phyloP scores from a whole-genome alignment of 2,888 invertebrate species.

The Caenorhabditis afra region DNA sequence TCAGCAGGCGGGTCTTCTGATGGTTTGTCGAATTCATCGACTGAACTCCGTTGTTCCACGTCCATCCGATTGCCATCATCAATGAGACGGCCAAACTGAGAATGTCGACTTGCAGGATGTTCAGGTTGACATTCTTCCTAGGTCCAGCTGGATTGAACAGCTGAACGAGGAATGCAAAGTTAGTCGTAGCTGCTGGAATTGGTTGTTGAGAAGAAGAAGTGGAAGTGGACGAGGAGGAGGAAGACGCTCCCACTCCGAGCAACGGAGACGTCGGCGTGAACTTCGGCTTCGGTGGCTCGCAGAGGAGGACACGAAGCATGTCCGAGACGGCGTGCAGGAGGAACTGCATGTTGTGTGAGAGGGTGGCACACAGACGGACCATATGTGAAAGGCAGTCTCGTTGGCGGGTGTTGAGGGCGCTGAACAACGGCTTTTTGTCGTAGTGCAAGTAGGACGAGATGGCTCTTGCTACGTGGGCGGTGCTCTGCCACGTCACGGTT shows the following conservation, averaged over 20 bases:
- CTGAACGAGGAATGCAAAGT: slow-evolving; percentile 54
- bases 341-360: slow-evolving; percentile 73
- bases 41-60: slow-evolving; percentile 69
- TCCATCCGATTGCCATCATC: slow-evolving; percentile 77
- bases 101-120: slow-evolving; percentile 78
- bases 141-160: slow-evolving; percentile 54
- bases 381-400: slow-evolving; percentile 77
- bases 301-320: slow-evolving; percentile 71
- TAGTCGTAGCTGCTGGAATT: slow-evolving; percentile 12
- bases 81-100: too few species aligned
- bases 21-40: slow-evolving; percentile 50
- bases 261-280: slow-evolving; percentile 26
- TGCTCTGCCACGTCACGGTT: slow-evolving; percentile 70
- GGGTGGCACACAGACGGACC: slow-evolving; percentile 71
- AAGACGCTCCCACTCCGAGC: slow-evolving; percentile 1
- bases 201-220: too few species aligned
- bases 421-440: slow-evolving; percentile 83
- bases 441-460: slow-evolving; percentile 81
- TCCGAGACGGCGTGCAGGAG: slow-evolving; percentile 63
- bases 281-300: slow-evolving; percentile 58
- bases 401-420: slow-evolving; percentile 82
- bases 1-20: slow-evolving; percentile 48
- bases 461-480: slow-evolving; percentile 83
- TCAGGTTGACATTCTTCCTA: slow-evolving; percentile 62
- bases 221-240: slow-evolving; percentile 9